These are phyloP conservation scores for Eumaeus atala DNA, from an alignment of 1,140 invertebrate species.

Conservation along the genomic window DNA sequence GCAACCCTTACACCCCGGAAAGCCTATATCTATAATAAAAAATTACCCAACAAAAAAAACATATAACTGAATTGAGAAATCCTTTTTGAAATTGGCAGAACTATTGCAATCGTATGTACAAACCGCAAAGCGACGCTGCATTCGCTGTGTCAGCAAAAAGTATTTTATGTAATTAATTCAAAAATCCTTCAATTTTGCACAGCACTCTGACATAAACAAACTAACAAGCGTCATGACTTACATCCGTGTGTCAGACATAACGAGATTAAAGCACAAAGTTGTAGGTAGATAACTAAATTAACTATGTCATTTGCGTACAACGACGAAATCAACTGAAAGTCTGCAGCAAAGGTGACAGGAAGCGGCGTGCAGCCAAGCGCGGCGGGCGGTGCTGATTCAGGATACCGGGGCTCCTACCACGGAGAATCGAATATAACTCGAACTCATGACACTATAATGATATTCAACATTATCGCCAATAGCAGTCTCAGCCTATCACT, in stretches of 20 bases:
- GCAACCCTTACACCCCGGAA: too few relatives aligned
- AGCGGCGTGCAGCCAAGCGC: conserved; percentile 52
- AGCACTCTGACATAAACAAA: background rate
- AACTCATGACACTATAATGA: conserved; percentile 15
- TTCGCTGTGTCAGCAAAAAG: too few relatives aligned
- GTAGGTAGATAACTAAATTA: conserved; percentile 33
- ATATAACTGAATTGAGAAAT: too few relatives aligned
- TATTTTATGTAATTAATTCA: too few relatives aligned
- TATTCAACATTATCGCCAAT: background rate
- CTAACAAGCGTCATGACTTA: conserved; percentile 11
- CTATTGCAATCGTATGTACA: too few relatives aligned
- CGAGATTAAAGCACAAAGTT: conserved; percentile 27
- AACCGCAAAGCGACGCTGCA: too few relatives aligned
- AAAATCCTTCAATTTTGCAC: too few relatives aligned
- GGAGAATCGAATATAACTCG: conserved; percentile 31
- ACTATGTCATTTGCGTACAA: conserved; percentile 48
- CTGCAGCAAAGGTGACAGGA: conserved; percentile 63
- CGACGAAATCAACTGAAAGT: conserved; percentile 63
- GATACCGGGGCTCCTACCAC: conserved; percentile 28
- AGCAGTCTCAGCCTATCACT: too few relatives aligned
- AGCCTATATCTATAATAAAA: too few relatives aligned
- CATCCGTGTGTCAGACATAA: conserved; percentile 19
- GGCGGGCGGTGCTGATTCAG: conserved; percentile 53
- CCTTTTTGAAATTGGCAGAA: too few relatives aligned
- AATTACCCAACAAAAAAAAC: too few relatives aligned